Percentiles rank a stretch among this genome's conserved stretches.
phyloP scores from a whole-genome alignment of 2,797 vertebrate species.

The Sebastolobus altivelis region DNA sequence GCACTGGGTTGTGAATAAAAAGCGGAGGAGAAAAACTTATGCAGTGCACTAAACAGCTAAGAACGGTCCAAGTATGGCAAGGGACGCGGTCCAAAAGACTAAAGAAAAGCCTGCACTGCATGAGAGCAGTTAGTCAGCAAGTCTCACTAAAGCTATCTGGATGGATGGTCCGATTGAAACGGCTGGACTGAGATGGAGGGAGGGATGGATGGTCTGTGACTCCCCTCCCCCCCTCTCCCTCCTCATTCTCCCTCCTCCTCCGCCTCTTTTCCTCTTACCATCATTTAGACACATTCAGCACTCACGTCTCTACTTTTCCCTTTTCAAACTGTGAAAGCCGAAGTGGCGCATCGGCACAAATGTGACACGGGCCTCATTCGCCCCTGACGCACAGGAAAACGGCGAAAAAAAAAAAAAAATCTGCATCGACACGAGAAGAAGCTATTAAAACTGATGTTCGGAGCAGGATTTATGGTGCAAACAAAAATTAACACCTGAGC shows the following conservation, averaged over 20 bases:
- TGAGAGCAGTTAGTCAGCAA: conserved; percentile 59
- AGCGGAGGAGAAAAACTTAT: background rate
- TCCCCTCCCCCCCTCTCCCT: conserved; percentile 14
- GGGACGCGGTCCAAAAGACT: conserved; percentile 1
- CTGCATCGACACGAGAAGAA: conserved; percentile 8
- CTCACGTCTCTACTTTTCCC: conserved; percentile 42
- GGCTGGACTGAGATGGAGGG: conserved; percentile 54
- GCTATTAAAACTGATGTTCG: conserved; percentile 25
- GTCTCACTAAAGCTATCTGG: conserved; percentile 49
- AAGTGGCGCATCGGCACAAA: conserved; percentile 53
- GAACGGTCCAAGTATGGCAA: conserved; percentile 17
- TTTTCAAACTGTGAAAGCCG: conserved; percentile 25
- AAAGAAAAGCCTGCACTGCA: conserved; percentile 48
- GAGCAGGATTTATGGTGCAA: background rate
- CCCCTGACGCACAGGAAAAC: conserved; percentile 41
- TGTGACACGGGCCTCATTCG: conserved; percentile 58
- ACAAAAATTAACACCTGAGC: background rate
- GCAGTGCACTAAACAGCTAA: background rate
- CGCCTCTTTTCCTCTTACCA: conserved; percentile 1
- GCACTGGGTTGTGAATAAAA: background rate
- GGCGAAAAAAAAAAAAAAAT: background rate
- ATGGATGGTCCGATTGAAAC: conserved; percentile 62
- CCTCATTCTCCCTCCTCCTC: background rate
- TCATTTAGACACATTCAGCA: conserved; percentile 57
- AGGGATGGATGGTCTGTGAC: conserved; percentile 33